Evolutionary conservation across 1,140 invertebrate genomes (phyloP), one percentile per base, ranked within the genome.

Genomic region (Phymastichus coffea): DNA sequence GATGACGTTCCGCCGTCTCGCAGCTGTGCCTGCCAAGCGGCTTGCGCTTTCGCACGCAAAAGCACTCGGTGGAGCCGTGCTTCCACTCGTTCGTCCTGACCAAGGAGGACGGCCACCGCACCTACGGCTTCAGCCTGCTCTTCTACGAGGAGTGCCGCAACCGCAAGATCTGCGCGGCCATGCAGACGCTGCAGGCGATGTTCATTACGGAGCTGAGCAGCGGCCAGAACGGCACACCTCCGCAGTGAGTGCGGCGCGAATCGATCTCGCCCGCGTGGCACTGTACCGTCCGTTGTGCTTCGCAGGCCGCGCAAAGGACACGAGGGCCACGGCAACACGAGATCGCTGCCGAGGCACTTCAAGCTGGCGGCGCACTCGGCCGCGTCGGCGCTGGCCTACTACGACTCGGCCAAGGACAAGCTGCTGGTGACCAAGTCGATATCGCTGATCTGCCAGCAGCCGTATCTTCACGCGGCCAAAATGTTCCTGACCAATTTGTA

Each of bases 51-150:
- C 87, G 92, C 51, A 98, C 95, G 4, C 94, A 98, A 76, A 95
- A 94, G 77, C 91, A 97, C 77, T 86, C 87, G 43, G 85, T 94
- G 61, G 88, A 92, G 63, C 90, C 95, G 14, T 86, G 85, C 63
- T 98, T 98, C 83, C 97, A 99, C 78, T 94, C 95, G 44, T 99
- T 99, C 83, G 87, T 98, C 8, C 94, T 98, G 40, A 99, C 97
- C 17, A 87, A 90, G 70, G 95, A 98, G 83, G 95, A 99, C 86
- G 97, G 97, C 41, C 89, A 89, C 61, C 84, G 94, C 66, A 89
- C 88, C 48, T 97, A 95, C 83, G 97, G 97, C 35, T 95, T 95
- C 72, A 93, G 93, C 66, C 85, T 95, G 57, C 88, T 95, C 12
- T 98, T 98, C 78, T 98, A 92, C 81, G 97, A 99, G 81, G 92